Evolutionary conservation across 2,797 vertebrate genomes (phyloP).

Genomic region (Hippopotamyrus pictus): DNA sequence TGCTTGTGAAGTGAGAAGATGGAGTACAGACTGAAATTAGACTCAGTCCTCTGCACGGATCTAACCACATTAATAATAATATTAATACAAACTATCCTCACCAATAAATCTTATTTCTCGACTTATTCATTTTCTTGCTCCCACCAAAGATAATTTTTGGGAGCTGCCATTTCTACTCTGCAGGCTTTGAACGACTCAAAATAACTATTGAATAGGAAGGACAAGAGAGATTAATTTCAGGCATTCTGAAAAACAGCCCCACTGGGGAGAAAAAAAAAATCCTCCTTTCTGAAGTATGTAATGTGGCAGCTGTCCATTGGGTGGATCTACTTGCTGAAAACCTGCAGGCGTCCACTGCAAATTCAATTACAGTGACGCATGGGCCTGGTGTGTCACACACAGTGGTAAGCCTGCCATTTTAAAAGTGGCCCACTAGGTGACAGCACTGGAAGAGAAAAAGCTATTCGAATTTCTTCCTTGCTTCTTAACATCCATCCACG

Average conservation of each 20-base stretch:
- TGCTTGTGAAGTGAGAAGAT: neutral
- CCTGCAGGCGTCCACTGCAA: slow-evolving; percentile 1
- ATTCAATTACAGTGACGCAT: neutral
- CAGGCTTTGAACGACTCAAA: neutral
- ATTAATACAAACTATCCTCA: neutral
- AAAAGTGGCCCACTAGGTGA: slow-evolving; percentile 34
- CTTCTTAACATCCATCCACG: neutral
- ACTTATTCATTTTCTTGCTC: neutral
- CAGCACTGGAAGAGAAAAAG: slow-evolving; percentile 29
- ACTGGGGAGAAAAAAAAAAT: neutral
- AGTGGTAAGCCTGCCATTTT: neutral
- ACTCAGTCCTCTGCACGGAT: neutral
- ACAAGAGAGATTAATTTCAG: neutral
- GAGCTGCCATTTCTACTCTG: neutral
- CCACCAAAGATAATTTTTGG: neutral
- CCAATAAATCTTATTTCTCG: neutral
- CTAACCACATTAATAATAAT: neutral
- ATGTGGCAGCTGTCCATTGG: neutral
- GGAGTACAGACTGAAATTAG: neutral
- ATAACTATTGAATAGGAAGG: neutral
- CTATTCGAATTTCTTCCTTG: slow-evolving; percentile 7
- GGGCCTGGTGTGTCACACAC: neutral
- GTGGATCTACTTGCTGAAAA: neutral
- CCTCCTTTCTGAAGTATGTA: neutral
- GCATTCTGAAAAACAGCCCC: neutral